Base-by-base conservation (phyloP, 1,140 invertebrate species). In the Drosophila mojavensis region DNA sequence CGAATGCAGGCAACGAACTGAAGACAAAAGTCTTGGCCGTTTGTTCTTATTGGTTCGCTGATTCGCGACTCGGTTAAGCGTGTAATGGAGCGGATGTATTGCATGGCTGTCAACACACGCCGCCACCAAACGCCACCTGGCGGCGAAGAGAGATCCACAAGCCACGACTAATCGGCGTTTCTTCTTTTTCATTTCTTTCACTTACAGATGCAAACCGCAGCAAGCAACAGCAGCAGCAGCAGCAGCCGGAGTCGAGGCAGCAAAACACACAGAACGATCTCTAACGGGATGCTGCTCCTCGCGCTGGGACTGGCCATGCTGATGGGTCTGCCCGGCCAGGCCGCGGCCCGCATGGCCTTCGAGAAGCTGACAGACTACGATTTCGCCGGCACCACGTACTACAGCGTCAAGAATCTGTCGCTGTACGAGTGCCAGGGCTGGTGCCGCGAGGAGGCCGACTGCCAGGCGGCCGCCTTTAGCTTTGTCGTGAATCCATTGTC, bases 401-500 rank as follows among this genome's bases (percentile, higher is more conserved):
- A 97, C 93, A 98, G 96, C 24, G 97, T 98, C 43, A 95, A 97
- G 82, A 98, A 98, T 93, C 94, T 98, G 28, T 97, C 97, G 6
- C 93, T 98, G 33, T 98, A 97, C 94, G 97, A 98, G 93, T 98
- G 97, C 92, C 97, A 98, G 92, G 97, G 97, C 33, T 98, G 97
- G 97, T 98, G 97, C 91, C 93, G 97, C 64, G 97, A 98, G 89
- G 97, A 98, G 85, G 94, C 95, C 0, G 97, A 98, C 80, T 98
- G 97, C 90, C 97, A 97, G 80, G 97, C 97, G 2, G 97, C 97
- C 1, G 95, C 97, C 9, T 98, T 98, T 92, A 97, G 97, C 93
- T 98, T 98, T 92, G 97, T 98, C 3, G 94, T 98, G 36, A 98
- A 98, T 92, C 97, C 97, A 3, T 92, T 98, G 85, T 97, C 97